Conservation (phyloP, 2,113 vertebrate species). For the Mobula birostris region DNA sequence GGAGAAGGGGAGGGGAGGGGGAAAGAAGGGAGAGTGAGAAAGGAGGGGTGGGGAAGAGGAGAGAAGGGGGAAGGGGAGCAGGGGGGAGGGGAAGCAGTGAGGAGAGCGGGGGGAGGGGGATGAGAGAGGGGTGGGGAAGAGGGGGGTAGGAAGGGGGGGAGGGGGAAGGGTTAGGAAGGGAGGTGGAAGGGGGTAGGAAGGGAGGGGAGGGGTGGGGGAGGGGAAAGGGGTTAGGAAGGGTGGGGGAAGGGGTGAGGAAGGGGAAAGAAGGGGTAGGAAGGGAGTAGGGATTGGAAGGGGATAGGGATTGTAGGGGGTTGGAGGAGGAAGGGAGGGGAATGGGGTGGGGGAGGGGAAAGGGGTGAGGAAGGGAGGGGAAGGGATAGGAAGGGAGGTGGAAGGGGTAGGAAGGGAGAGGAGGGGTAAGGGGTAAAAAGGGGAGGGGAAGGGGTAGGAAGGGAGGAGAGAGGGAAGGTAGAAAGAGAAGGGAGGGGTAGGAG, state of each 20-base stretch:
- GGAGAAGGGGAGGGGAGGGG: neutral
- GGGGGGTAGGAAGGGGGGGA: no score
- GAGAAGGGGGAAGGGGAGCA: neutral
- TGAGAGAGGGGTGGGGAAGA: no score
- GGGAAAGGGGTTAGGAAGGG: fast-evolving
- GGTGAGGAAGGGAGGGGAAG: fast-evolving
- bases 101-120: no score
- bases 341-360: neutral
- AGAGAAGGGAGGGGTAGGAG: neutral
- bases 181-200: no score
- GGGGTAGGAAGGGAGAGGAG: neutral
- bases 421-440: neutral
- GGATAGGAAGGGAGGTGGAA: neutral
- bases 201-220: no score
- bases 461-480: no score
- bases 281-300: fast-evolving
- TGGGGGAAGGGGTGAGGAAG: fast-evolving
- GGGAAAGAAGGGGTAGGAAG: no score
- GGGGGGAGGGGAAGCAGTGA: no score
- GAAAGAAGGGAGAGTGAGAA: neutral
- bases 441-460: neutral
- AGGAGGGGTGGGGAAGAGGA: no score
- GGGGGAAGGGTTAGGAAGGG: neutral
- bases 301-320: no score
- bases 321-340: neutral